Conservation (phyloP, 2,888 invertebrate species). For the Nemotelus nigrinus region DNA sequence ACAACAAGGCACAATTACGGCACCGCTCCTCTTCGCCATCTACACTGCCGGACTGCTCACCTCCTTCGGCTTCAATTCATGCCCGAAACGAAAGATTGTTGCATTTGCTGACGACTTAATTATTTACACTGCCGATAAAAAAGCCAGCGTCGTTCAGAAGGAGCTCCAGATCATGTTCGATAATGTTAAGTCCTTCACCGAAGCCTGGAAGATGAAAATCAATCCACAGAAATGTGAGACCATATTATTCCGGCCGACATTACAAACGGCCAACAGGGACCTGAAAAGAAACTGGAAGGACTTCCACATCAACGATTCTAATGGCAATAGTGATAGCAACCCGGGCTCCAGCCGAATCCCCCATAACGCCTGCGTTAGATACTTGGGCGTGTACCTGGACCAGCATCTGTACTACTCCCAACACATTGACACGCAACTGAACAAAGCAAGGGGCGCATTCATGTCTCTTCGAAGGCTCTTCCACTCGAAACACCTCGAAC, state of each 20-base stretch:
- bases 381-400: slow-evolving; percentile 21
- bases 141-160: not conserved
- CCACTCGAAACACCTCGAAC: slow-evolving; percentile 3
- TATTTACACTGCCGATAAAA: slow-evolving; percentile 3
- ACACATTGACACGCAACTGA: not conserved
- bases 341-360: not conserved
- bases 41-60: too few species aligned
- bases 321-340: too few species aligned
- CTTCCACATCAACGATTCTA: not conserved
- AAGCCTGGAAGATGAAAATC: slow-evolving; percentile 12
- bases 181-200: not conserved
- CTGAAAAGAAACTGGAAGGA: too few species aligned
- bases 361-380: not conserved
- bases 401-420: slow-evolving; percentile 16
- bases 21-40: too few species aligned
- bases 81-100: slow-evolving; percentile 25
- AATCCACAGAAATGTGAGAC: slow-evolving; percentile 35
- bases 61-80: too few species aligned
- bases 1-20: too few species aligned
- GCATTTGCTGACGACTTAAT: slow-evolving; percentile 32
- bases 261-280: too few species aligned
- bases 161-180: slow-evolving; percentile 18
- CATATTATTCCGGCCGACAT: not conserved
- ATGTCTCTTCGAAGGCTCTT: slow-evolving; percentile 8
- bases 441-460: not conserved